Evolutionary conservation across 2,888 invertebrate species (phyloP).

Genomic region (Teinopalpus imperialis): DNA sequence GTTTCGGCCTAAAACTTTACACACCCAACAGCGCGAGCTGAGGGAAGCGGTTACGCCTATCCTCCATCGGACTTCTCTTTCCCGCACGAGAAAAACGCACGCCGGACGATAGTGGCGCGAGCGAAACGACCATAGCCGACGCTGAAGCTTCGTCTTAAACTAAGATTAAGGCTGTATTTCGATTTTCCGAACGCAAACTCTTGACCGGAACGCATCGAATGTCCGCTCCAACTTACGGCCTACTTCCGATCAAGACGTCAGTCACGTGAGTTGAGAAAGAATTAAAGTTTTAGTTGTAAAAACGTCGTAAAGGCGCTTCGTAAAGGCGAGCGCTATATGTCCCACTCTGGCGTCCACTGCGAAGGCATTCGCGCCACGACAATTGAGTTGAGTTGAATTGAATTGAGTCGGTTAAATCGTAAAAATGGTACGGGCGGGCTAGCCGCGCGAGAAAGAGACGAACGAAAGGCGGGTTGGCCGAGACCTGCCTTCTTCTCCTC

Average conservation of each 20-base stretch:
- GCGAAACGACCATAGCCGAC: constrained; percentile 60
- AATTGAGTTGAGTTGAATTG: constrained; percentile 82
- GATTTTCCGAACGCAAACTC: constrained; percentile 66
- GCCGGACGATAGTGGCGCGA: constrained; percentile 77
- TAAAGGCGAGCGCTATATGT: constrained; percentile 63
- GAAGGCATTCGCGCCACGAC: constrained; percentile 79
- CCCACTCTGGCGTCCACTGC: constrained; percentile 78
- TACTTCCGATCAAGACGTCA: constrained; percentile 31
- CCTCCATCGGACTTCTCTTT: constrained; percentile 64
- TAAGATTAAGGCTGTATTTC: constrained; percentile 76
- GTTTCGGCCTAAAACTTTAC: constrained; percentile 82
- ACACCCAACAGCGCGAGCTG: constrained; percentile 72
- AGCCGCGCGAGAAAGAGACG: constrained; percentile 75
- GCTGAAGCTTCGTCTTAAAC: constrained; percentile 70
- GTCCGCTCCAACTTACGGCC: constrained; percentile 38
- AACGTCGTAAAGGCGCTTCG: too few relatives aligned
- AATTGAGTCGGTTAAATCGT: constrained; percentile 80
- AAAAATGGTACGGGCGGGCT: constrained; percentile 78
- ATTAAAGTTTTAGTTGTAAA: constrained; percentile 39
- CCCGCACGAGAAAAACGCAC: constrained; percentile 44
- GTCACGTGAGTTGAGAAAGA: constrained; percentile 13
- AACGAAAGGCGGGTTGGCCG: constrained; percentile 78
- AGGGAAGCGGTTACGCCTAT: constrained; percentile 73
- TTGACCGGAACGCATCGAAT: constrained; percentile 57
- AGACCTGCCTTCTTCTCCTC: constrained; percentile 81